Evolutionary conservation across 2,797 vertebrate genomes (phyloP).

Genomic region (Neosilurus mollespiculum): DNA sequence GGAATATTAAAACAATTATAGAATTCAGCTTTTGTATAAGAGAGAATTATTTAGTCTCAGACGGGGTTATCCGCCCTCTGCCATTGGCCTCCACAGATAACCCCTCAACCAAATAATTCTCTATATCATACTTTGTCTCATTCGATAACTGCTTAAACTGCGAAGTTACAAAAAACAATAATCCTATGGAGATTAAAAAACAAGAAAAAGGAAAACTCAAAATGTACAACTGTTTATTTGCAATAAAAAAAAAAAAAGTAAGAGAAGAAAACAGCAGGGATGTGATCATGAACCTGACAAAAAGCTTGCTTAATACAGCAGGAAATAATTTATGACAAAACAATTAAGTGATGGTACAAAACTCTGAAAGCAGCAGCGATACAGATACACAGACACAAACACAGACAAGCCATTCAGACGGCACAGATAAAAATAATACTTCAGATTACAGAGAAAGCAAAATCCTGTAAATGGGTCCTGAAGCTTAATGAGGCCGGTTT

Average conservation of each 20-base stretch:
- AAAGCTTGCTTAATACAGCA: neutral
- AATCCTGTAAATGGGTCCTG: neutral
- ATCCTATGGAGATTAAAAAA: neutral
- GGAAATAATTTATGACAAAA: neutral
- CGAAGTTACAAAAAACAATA: neutral
- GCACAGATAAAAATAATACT: neutral
- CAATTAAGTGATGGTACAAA: neutral
- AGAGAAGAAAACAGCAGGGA: neutral
- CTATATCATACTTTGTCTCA: too few species aligned
- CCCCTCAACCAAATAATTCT: too few species aligned
- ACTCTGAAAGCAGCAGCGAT: neutral
- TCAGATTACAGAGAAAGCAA: neutral
- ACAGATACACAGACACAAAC: neutral
- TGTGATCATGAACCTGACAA: neutral
- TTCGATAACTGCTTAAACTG: too few species aligned
- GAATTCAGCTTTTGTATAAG: too few species aligned
- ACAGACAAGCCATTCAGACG: neutral
- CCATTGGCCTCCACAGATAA: too few species aligned
- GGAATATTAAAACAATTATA: too few species aligned
- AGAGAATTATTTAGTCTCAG: too few species aligned
- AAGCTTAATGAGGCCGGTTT: neutral
- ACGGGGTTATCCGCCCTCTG: too few species aligned
- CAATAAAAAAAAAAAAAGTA: neutral
- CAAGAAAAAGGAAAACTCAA: constrained; percentile 2
- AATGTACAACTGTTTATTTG: constrained; percentile 12